Evolutionary conservation across 1,140 invertebrate species (phyloP).

Genomic region (Harlomillsia oculata): DNA sequence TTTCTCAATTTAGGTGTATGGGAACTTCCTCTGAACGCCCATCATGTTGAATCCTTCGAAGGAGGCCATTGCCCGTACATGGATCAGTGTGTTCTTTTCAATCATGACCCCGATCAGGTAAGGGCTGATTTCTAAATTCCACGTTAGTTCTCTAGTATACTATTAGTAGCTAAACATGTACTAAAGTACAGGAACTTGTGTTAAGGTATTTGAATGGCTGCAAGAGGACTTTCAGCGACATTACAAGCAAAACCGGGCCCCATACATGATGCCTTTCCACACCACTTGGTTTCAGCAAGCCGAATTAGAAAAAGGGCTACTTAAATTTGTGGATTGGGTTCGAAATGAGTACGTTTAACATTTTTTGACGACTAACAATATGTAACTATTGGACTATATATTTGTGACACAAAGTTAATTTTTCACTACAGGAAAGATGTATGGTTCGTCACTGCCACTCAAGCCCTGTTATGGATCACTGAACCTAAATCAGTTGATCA

Average conservation of each 20-base stretch:
- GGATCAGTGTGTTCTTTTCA: conserved; percentile 85
- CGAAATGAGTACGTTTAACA: conserved; percentile 63
- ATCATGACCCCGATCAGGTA: conserved; percentile 69
- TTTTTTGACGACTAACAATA: too few relatives aligned
- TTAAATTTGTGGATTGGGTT: conserved; percentile 77
- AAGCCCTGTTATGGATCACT: conserved; percentile 81
- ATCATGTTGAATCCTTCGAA: conserved; percentile 77
- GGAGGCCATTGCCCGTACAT: conserved; percentile 85
- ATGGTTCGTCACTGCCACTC: conserved; percentile 81
- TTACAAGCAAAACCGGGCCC: conserved; percentile 77
- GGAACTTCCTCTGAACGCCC: conserved; percentile 87
- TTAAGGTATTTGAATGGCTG: conserved; percentile 68
- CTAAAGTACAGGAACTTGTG: not conserved
- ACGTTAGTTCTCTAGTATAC: not conserved
- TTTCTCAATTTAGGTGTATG: conserved; percentile 57
- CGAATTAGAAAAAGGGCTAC: conserved; percentile 65
- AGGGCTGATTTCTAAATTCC: conserved; percentile 16
- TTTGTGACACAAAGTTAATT: too few relatives aligned
- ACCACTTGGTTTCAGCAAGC: conserved; percentile 92
- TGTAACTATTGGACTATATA: too few relatives aligned
- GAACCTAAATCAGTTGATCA: conserved; percentile 61
- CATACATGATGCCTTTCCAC: conserved; percentile 88
- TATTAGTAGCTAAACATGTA: not conserved
- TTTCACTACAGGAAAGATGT: conserved; percentile 61
- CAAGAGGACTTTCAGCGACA: conserved; percentile 79